Evolutionary conservation across 2,797 vertebrate genomes (phyloP).

Genomic region (Semaprochilodus insignis): DNA sequence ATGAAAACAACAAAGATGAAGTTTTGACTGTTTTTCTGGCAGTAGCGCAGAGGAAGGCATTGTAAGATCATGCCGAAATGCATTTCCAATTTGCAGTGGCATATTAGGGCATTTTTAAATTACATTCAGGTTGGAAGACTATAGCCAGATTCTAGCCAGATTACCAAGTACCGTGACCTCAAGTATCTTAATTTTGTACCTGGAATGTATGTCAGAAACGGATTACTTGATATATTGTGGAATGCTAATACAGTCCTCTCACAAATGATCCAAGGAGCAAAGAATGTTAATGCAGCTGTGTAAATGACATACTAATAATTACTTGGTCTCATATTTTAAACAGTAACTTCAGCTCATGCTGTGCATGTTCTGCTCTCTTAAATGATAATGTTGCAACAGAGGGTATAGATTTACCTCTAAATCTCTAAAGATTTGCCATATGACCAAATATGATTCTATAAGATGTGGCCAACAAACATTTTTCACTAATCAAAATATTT

Average conservation of each 20-base stretch:
- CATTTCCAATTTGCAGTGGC: background rate
- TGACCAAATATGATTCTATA: too few species aligned
- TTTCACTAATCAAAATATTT: too few species aligned
- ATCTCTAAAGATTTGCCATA: too few species aligned
- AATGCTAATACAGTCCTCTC: background rate
- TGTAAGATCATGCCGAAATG: background rate
- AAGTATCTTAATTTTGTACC: background rate
- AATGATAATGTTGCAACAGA: too few species aligned
- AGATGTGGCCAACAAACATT: too few species aligned
- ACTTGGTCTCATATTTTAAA: too few species aligned
- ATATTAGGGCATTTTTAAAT: constrained; percentile 25
- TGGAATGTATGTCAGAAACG: background rate
- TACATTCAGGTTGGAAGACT: background rate
- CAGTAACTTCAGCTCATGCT: too few species aligned
- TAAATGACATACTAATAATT: too few species aligned
- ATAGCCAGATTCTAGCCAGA: background rate
- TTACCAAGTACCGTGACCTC: background rate
- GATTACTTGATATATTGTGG: background rate
- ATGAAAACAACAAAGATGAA: background rate
- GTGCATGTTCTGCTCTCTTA: too few species aligned
- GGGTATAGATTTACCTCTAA: too few species aligned
- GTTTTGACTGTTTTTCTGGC: background rate
- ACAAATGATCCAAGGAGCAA: background rate
- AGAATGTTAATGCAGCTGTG: too few species aligned
- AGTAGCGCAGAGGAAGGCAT: background rate